A percentile compares a stretch with the other conserved stretches of the same genome.
Evolutionary conservation across 2,113 vertebrate species (phyloP).

Genomic region (Indicator indicator): DNA sequence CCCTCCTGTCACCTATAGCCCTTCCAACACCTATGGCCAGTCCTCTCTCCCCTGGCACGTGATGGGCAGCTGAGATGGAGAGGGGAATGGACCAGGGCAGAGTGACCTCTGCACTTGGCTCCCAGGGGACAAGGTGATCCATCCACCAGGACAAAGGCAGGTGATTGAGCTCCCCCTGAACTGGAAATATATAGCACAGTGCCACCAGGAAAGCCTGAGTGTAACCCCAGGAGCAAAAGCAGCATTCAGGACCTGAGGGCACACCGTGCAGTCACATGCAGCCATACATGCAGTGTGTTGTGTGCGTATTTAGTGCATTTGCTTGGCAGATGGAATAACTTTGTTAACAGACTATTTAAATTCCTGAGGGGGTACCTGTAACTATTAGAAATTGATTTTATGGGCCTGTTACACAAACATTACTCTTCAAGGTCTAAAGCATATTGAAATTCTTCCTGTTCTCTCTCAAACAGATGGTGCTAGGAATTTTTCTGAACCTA

Average conservation of each 20-base stretch:
- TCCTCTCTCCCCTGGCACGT: not conserved
- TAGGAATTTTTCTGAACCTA: slow-evolving; percentile 76
- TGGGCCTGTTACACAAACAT: slow-evolving; percentile 76
- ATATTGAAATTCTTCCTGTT: slow-evolving; percentile 79
- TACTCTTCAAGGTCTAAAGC: slow-evolving; percentile 78
- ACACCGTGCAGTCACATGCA: accelerated
- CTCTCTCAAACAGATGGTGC: slow-evolving; percentile 81
- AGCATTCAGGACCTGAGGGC: not conserved
- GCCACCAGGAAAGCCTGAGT: accelerated
- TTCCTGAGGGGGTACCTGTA: slow-evolving; percentile 78
- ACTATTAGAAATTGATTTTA: slow-evolving; percentile 81
- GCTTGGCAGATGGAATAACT: slow-evolving; percentile 69
- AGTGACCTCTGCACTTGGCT: accelerated
- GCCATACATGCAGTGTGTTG: not conserved
- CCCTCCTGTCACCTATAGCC: not conserved
- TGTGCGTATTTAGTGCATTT: slow-evolving; percentile 53
- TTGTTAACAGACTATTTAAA: slow-evolving; percentile 75
- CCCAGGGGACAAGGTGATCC: not conserved
- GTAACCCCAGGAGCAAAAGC: not conserved
- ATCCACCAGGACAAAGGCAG: not conserved
- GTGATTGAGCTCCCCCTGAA: not conserved
- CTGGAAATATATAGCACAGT: not conserved
- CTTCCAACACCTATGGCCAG: accelerated
- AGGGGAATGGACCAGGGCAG: not conserved
- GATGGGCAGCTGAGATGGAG: accelerated